Percentiles rank a stretch among this genome's conserved stretches.
Conservation (phyloP, 30 jellyfish, hydroid and myxozoan species). For the Chrysaora quinquecirrha region DNA sequence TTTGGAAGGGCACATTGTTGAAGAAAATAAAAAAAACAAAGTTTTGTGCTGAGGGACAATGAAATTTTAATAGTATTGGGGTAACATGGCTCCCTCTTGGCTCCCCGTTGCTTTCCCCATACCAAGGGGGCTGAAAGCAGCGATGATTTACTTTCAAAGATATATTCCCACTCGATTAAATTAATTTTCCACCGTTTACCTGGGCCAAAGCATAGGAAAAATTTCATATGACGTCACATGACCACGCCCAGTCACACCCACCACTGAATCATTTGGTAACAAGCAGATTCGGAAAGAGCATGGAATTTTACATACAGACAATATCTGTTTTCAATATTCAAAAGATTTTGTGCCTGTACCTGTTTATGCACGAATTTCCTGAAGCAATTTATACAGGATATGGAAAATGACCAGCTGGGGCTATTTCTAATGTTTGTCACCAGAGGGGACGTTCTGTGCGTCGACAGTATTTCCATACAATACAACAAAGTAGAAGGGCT, state of each 20-base stretch:
- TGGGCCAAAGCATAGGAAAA: constrained; percentile 18
- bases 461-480: not conserved
- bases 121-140: constrained; percentile 17
- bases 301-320: constrained; percentile 11
- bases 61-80: not conserved
- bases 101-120: not conserved
- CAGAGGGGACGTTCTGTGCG: not conserved
- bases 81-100: not conserved
- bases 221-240: constrained; percentile 14
- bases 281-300: constrained; percentile 23
- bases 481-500: not conserved
- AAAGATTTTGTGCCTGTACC: constrained; percentile 13
- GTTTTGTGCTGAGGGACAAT: not conserved
- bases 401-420: not conserved
- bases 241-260: constrained; percentile 25
- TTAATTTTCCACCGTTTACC: constrained; percentile 6
- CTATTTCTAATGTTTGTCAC: not conserved
- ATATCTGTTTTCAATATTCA: constrained; percentile 15
- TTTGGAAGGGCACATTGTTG: constrained; percentile 12
- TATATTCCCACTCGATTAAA: constrained; percentile 3
- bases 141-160: constrained; percentile 9
- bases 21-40: not conserved
- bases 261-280: constrained; percentile 18
- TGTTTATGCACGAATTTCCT: not conserved
- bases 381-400: not conserved